These are phyloP conservation scores for Epizoanthus illoricatus DNA, from an alignment of 92 coral and sea anemone genomes.

Conservation along the genomic window DNA sequence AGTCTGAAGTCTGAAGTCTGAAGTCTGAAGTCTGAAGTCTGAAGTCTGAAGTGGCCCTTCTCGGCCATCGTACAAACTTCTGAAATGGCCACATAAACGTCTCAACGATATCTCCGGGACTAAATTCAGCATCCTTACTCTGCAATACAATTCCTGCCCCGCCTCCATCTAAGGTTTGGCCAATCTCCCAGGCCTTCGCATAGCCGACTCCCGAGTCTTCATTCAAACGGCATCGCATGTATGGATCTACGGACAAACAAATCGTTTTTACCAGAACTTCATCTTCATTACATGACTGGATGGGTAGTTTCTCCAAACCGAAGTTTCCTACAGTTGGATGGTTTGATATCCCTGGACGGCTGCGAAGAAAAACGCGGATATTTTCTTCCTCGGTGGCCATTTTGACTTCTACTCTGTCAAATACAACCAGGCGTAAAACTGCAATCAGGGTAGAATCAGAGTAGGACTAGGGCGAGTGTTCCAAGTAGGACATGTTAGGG, in stretches of 20 bases:
- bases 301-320: conserved; percentile 45
- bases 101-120: conserved; percentile 67
- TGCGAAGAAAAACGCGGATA: conserved; percentile 57
- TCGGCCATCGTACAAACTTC: too few species aligned
- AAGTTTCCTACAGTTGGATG: conserved; percentile 73
- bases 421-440: neutral
- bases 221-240: conserved; percentile 76
- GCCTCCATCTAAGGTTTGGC: conserved; percentile 53
- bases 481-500: too few species aligned
- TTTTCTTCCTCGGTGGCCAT: conserved; percentile 30
- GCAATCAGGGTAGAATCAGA: neutral
- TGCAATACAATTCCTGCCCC: conserved; percentile 70
- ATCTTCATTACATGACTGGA: conserved; percentile 57
- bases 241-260: conserved; percentile 86
- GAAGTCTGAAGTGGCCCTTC: too few species aligned
- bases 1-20: too few species aligned
- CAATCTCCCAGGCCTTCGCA: conserved; percentile 59
- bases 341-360: conserved; percentile 74
- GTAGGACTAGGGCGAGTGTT: neutral
- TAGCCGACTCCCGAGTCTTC: conserved; percentile 56
- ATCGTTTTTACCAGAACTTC: conserved; percentile 71
- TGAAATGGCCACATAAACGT: conserved; percentile 73
- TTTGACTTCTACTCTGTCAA: neutral
- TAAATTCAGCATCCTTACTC: conserved; percentile 51
- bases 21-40: too few species aligned